These are phyloP conservation scores for Dendrolimus pini DNA, from an alignment of 2,888 invertebrate genomes.

Conservation along the genomic window DNA sequence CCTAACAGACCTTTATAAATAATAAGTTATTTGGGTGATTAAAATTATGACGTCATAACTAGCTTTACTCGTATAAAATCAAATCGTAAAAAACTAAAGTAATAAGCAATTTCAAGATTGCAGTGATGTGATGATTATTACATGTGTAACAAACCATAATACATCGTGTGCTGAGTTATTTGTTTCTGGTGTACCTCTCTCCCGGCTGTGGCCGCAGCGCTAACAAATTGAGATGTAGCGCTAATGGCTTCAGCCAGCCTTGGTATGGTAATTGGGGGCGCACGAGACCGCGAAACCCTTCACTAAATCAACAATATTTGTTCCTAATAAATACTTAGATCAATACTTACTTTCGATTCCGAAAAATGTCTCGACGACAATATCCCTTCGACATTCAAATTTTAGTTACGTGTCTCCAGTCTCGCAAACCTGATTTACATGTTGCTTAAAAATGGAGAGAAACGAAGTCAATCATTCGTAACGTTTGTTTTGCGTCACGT, in stretches of 20 bases:
- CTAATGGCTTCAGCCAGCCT: constrained; percentile 30
- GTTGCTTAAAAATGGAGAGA: constrained; percentile 36
- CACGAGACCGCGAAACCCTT: constrained; percentile 31
- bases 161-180: constrained; percentile 4
- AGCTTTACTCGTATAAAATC: too few species aligned
- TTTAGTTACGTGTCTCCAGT: constrained; percentile 29
- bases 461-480: constrained; percentile 54
- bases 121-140: too few species aligned
- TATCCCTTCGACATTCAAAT: constrained; percentile 27
- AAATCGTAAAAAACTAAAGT: too few species aligned
- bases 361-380: constrained; percentile 13
- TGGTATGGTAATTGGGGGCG: constrained; percentile 34
- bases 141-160: too few species aligned
- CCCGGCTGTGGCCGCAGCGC: constrained; percentile 21
- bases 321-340: constrained; percentile 25
- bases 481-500: constrained; percentile 49
- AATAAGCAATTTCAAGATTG: too few species aligned
- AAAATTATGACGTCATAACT: too few species aligned
- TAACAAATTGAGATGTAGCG: constrained; percentile 40
- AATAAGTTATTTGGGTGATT: too few species aligned
- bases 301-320: constrained; percentile 25
- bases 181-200: constrained; percentile 8
- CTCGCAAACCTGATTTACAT: constrained; percentile 37
- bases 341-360: constrained; percentile 22
- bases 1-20: too few species aligned